Evolutionary conservation across 2,113 vertebrate species (phyloP), one percentile per base, ranked within the genome.

Genomic region (Polypterus bichir): DNA sequence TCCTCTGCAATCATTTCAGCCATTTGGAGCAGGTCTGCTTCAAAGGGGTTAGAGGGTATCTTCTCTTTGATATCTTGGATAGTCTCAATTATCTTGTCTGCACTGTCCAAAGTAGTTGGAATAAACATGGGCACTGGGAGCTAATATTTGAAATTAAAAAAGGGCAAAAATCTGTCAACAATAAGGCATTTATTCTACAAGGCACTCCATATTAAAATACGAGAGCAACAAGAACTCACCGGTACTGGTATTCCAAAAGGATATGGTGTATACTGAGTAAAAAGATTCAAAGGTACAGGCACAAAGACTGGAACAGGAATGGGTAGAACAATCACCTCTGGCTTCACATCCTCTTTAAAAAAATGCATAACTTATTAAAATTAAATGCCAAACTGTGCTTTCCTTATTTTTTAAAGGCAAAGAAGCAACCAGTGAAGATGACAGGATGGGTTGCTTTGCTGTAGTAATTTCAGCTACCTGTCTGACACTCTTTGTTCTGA

Each of bases 1-100:
- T 92, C 88, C 67, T 98, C 92, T 5, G 93, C 91, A 62, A 97
- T 92, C 78, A 96, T 92, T 82, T 95, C 93, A n/a, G 93, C 94
- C 94, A 97, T 97, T 74, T 97, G 89, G 75, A 97, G 88, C 62
- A 98, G 87, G 72, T 97, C 93, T 1, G 93, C 91, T 77, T 97
- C 94, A 66, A 89, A 91, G 0, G 94, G 88, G 70, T 94, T 87
- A 0, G 89, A 75, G 44, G 96, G 86, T 69, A 91, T 80, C 73
- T 93, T 96, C 53, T 93, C 86, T 65, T 92, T 96, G 71, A 92
- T 87, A 67, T 93, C 87, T 73, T 91, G 86, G 80, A 89, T 91
- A 58, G 87, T 87, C 69, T 94, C 86, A 44, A 85, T 68, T 10
- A 85, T 80, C 73, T 84, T 88, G 59, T 92, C 88, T 3, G 89